These are phyloP conservation scores for Pelagia noctiluca DNA, from an alignment of 30 jellyfish, hydroid and myxozoan genomes.

Conservation along the genomic window DNA sequence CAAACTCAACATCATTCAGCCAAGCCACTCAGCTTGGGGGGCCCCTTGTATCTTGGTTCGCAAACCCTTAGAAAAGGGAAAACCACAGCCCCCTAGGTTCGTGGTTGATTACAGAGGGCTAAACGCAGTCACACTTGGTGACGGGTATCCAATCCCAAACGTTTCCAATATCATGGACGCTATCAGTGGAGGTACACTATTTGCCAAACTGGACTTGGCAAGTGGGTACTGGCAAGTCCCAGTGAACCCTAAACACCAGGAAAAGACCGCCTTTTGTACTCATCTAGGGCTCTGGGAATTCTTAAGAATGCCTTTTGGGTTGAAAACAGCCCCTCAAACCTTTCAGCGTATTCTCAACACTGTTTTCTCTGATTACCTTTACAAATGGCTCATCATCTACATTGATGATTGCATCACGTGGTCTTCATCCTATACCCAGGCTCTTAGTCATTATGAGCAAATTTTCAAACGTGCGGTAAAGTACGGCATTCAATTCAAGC, in stretches of 20 bases:
- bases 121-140: slow-evolving; percentile 32
- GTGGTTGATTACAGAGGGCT: slow-evolving; percentile 25
- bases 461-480: slow-evolving; percentile 1
- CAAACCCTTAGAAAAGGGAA: too few species aligned
- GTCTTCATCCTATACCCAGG: slow-evolving; percentile 23
- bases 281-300: slow-evolving; percentile 1
- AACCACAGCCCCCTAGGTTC: too few species aligned
- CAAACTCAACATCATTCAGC: slow-evolving; percentile 34
- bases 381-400: slow-evolving; percentile 59
- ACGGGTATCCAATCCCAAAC: slow-evolving; percentile 48
- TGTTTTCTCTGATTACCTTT: slow-evolving; percentile 21
- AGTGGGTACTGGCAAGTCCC: slow-evolving; percentile 39
- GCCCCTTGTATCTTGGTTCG: slow-evolving; percentile 36
- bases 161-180: too few species aligned
- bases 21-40: slow-evolving; percentile 60
- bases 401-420: too few species aligned
- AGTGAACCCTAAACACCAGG: background rate
- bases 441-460: slow-evolving; percentile 10
- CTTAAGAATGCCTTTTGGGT: slow-evolving; percentile 7
- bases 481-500: slow-evolving; percentile 42
- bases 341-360: slow-evolving; percentile 40
- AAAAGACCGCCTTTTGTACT: slow-evolving; percentile 18
- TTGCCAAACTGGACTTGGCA: slow-evolving; percentile 25
- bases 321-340: slow-evolving; percentile 8
- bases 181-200: slow-evolving; percentile 14